Evolutionary conservation across 2,888 invertebrate species (phyloP), one percentile per base, ranked within the genome.

Genomic region (Azorinus chamasolen): DNA sequence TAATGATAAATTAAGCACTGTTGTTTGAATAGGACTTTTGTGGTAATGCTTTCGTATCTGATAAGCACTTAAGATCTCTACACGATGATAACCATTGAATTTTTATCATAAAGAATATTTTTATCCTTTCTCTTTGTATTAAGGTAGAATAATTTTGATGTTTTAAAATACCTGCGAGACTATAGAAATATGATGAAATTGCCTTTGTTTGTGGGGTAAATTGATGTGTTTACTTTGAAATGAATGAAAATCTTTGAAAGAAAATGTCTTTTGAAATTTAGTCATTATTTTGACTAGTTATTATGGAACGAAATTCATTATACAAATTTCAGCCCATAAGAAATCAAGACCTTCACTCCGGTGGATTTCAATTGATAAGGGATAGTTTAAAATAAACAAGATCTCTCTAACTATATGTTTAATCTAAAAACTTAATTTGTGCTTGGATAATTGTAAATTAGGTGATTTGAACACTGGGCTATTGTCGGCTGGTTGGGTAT

Each of bases 1-100:
- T 73, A 73, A 80, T 75, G 80, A 80, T 80, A 80, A 80, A 80
- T 80, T 80, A 77, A 80, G 73, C 66, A 58, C 80, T 59, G 66
- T 70, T 73, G 72, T 70, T 77, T 80, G 76, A 80, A 80, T 66
- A 80, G 80, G 58, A 57, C 46, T 76, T 80, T 73, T 72, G 39
- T 27, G 64, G 18, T 63, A 62, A 48, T 39, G 25, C 66, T 71
- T 59, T 51, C 16, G 2, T 54, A 73, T 72, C 72, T 41, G 78
- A 72, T 73, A 78, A 78, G 61, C 43, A 46, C 4, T 64, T 43
- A 27, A 69, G 68, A 69, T 65, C 53, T 43, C 27, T 8, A 54
- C 50, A 39, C 22, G 61, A 78, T 69, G 68, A 69, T 64, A 43
- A 46, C 72, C 43, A 73, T 78, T 59, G 68, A 73, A 64, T 22